A percentile compares a stretch with the other conserved stretches of the same genome.
Conservation (phyloP, 2,888 invertebrate genomes). For the Idaea aversata region DNA sequence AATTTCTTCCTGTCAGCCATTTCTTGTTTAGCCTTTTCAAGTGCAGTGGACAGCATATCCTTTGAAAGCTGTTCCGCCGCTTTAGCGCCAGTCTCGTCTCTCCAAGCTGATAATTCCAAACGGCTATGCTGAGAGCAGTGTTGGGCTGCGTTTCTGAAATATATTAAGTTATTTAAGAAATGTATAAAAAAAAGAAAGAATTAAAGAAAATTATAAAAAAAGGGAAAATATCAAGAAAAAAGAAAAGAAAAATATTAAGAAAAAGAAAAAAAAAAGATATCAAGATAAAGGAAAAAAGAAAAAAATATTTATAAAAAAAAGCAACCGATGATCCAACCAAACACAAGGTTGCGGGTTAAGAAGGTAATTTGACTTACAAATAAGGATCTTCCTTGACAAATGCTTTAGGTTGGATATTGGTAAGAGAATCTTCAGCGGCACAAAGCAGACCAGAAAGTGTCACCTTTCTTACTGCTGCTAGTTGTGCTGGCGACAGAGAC, state of each 20-base stretch:
- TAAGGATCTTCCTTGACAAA: slow-evolving; percentile 93
- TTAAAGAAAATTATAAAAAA: no score
- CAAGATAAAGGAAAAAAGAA: no score
- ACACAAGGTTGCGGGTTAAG: no score
- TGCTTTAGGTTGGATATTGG: slow-evolving; percentile 90
- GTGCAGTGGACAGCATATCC: slow-evolving; percentile 86
- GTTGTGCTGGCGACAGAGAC: slow-evolving; percentile 87
- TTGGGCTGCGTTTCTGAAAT: slow-evolving; percentile 84
- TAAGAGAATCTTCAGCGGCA: slow-evolving; percentile 84
- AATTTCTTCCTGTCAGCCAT: slow-evolving; percentile 87
- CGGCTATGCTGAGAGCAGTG: slow-evolving; percentile 86
- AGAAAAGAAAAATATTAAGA: no score
- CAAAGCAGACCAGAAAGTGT: slow-evolving; percentile 90
- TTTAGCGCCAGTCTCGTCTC: slow-evolving; percentile 79
- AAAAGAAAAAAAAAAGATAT: background rate
- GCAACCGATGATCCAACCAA: background rate
- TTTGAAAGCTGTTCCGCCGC: slow-evolving; percentile 85
- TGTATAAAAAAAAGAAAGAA: background rate
- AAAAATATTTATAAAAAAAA: no score
- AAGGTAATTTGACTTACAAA: slow-evolving; percentile 80
- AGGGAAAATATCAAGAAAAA: no score
- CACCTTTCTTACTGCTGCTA: slow-evolving; percentile 89
- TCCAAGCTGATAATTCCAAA: slow-evolving; percentile 86
- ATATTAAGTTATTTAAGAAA: background rate
- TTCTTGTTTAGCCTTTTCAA: slow-evolving; percentile 89